phyloP scores from a whole-genome alignment of 2,797 vertebrate species.

The Parauchenoglanis ngamensis region DNA sequence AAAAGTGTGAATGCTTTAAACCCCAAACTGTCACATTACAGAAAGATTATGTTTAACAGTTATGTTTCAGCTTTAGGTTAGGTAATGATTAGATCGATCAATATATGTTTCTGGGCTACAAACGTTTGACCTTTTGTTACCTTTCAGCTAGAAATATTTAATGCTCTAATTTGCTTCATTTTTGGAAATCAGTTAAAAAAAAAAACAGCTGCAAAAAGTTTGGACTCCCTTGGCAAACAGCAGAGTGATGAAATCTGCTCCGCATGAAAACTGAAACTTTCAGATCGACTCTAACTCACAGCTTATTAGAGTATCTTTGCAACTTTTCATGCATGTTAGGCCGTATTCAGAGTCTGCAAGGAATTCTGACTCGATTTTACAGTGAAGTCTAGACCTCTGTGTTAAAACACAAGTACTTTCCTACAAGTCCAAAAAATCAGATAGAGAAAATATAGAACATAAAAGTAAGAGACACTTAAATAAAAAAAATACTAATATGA shows the following conservation, averaged over 20 bases:
- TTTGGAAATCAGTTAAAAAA: background rate
- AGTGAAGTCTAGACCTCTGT: background rate
- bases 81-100: too few relatives aligned
- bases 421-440: background rate
- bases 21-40: conserved; percentile 3
- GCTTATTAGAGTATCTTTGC: background rate
- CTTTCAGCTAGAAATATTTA: background rate
- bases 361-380: background rate
- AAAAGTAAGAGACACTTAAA: background rate
- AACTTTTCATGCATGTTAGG: background rate
- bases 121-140: background rate
- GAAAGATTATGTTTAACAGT: background rate
- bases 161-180: background rate
- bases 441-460: background rate
- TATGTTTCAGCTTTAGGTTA: background rate
- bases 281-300: background rate
- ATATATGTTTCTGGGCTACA: background rate
- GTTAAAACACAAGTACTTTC: too few relatives aligned
- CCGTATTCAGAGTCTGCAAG: background rate
- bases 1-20: conserved; percentile 18
- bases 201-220: background rate
- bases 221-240: background rate
- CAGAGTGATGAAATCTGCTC: background rate
- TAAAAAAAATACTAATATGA: background rate
- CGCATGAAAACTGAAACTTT: background rate